Percentiles rank a stretch among this genome's conserved stretches.
These are phyloP conservation scores for Acridotheres tristis DNA, from an alignment of 2,797 vertebrate genomes.

Conservation along the genomic window DNA sequence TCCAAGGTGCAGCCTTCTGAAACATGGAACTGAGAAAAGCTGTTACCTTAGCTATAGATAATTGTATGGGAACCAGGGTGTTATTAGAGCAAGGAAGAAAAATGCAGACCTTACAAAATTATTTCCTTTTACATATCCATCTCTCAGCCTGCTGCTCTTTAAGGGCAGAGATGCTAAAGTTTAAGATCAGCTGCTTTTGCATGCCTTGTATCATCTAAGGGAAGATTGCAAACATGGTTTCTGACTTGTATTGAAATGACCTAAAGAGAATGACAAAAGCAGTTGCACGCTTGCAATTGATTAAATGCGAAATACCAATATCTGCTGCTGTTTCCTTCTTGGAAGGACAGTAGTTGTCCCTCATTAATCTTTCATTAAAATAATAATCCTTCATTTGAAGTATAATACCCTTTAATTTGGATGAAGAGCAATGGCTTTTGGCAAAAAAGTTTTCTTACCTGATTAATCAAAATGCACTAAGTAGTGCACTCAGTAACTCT, in stretches of 20 bases:
- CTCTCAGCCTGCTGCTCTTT: neutral
- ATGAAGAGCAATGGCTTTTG: neutral
- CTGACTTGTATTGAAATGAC: neutral
- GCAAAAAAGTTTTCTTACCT: neutral
- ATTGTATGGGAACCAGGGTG: accelerated
- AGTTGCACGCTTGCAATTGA: neutral
- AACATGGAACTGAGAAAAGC: neutral
- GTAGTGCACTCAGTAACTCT: neutral
- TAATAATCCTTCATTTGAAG: neutral
- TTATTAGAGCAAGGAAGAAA: neutral
- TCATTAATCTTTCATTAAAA: neutral
- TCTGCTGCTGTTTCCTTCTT: neutral
- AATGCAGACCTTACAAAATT: neutral
- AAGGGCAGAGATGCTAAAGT: neutral
- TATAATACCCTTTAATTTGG: neutral
- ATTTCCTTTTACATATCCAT: neutral
- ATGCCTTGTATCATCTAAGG: neutral
- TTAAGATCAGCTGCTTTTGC: neutral
- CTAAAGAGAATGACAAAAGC: neutral
- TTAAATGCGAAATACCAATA: neutral
- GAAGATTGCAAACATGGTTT: neutral
- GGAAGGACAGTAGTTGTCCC: neutral
- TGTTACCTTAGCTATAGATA: neutral
- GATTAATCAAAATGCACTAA: neutral
- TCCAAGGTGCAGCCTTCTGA: neutral